Evolutionary conservation across 2,888 invertebrate species (phyloP).

Genomic region (Apocheima hispidaria): DNA sequence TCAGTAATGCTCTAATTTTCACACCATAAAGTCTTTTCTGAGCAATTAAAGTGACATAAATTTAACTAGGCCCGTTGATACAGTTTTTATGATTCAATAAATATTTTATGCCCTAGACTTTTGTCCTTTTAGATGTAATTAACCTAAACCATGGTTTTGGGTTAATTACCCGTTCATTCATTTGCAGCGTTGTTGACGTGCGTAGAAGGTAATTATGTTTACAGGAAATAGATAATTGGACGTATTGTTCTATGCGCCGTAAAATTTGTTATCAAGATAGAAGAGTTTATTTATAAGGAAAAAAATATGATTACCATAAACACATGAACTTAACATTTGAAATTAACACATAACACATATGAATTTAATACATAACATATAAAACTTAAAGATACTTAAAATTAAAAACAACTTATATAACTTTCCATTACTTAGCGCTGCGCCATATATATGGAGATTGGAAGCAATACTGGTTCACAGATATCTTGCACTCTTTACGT

Average conservation of each 20-base stretch:
- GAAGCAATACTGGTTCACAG: too few species aligned
- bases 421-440: too few species aligned
- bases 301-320: too few species aligned
- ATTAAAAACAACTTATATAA: too few species aligned
- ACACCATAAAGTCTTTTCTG: neutral
- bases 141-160: neutral
- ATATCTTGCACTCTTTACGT: too few species aligned
- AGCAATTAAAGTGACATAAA: neutral
- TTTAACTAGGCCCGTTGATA: neutral
- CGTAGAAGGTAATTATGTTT: neutral
- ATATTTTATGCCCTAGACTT: neutral
- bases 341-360: too few species aligned
- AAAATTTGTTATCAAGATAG: too few species aligned
- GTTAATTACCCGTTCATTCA: slow-evolving; percentile 8
- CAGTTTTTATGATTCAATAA: slow-evolving; percentile 10
- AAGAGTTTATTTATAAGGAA: too few species aligned
- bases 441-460: too few species aligned
- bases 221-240: slow-evolving; percentile 4
- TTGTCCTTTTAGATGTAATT: slow-evolving; percentile 11
- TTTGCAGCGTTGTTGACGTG: slow-evolving; percentile 4
- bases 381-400: too few species aligned
- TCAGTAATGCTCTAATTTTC: neutral
- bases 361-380: too few species aligned
- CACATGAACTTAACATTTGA: too few species aligned
- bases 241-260: slow-evolving; percentile 5